Conservation (phyloP, 2,888 invertebrate species). For the Silvanus unidentatus region DNA sequence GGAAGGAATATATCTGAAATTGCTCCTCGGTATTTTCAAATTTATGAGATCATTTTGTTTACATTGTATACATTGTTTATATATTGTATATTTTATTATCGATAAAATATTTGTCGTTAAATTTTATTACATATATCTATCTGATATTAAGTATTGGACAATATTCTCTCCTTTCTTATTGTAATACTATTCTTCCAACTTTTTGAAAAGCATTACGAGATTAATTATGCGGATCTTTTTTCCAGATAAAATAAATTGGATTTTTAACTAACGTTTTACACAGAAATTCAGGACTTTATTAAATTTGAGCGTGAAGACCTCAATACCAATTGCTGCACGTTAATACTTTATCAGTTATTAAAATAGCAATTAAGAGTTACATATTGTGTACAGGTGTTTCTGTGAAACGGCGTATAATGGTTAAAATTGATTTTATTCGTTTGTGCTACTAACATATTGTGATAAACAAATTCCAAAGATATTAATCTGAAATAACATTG, state of each 20-base stretch:
- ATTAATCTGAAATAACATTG: constrained; percentile 18
- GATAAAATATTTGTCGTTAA: constrained; percentile 30
- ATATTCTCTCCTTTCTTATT: too few species aligned
- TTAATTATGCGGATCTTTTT: too few species aligned
- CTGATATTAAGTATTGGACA: constrained; percentile 18
- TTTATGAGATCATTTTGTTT: constrained; percentile 28
- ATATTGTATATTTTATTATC: constrained; percentile 24
- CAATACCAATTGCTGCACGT: too few species aligned
- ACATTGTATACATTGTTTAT: constrained; percentile 28
- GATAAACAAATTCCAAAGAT: constrained; percentile 40
- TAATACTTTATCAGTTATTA: constrained; percentile 30
- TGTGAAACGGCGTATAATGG: constrained; percentile 34
- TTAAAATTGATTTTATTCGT: constrained; percentile 42
- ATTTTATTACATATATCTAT: constrained; percentile 20
- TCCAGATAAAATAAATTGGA: too few species aligned
- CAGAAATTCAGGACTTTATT: too few species aligned
- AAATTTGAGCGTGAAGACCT: too few species aligned
- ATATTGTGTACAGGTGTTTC: constrained; percentile 37
- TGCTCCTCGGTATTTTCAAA: constrained; percentile 25
- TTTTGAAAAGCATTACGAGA: too few species aligned
- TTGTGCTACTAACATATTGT: constrained; percentile 22
- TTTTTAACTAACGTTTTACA: too few species aligned
- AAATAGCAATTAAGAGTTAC: constrained; percentile 41
- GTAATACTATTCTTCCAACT: too few species aligned
- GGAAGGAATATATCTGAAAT: constrained; percentile 26